Evolutionary conservation across 2,113 vertebrate species (phyloP).

Genomic region (Alectura lathami): DNA sequence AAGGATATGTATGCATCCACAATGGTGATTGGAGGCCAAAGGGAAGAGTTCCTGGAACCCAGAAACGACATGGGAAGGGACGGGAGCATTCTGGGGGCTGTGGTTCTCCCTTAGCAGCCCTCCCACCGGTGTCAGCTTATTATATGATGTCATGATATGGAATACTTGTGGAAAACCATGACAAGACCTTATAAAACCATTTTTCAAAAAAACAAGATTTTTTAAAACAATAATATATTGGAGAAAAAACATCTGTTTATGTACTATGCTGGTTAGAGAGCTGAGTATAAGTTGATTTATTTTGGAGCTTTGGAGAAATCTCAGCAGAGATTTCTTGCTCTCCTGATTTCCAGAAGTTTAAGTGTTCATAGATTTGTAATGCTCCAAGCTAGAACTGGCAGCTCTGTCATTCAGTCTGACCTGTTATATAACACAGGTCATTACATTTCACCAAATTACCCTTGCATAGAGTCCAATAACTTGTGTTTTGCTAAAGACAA

Average conservation of each 20-base stretch:
- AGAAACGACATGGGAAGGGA: too few relatives aligned
- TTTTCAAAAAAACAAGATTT: background rate
- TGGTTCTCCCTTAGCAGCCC: too few relatives aligned
- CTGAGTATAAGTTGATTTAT: slow-evolving; percentile 14
- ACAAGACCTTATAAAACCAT: background rate
- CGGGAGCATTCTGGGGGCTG: too few relatives aligned
- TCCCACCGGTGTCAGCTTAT: too few relatives aligned
- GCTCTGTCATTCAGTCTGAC: slow-evolving; percentile 30
- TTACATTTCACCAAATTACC: slow-evolving; percentile 60
- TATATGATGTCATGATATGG: too few relatives aligned
- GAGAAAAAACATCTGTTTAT: background rate
- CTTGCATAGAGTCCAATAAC: background rate
- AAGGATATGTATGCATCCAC: too few relatives aligned
- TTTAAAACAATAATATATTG: background rate
- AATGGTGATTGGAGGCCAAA: too few relatives aligned
- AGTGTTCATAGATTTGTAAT: slow-evolving; percentile 27
- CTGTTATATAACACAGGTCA: slow-evolving; percentile 51
- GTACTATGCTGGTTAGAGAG: background rate
- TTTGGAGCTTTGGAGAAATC: slow-evolving; percentile 17
- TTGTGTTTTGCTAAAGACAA: background rate
- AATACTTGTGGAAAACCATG: too few relatives aligned
- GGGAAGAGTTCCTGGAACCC: too few relatives aligned
- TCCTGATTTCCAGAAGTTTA: slow-evolving; percentile 24
- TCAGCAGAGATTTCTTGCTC: slow-evolving; percentile 1
- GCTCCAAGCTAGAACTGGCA: background rate